Base-by-base conservation (phyloP, 2,113 vertebrate genomes). In the Ceratotherium simum region DNA sequence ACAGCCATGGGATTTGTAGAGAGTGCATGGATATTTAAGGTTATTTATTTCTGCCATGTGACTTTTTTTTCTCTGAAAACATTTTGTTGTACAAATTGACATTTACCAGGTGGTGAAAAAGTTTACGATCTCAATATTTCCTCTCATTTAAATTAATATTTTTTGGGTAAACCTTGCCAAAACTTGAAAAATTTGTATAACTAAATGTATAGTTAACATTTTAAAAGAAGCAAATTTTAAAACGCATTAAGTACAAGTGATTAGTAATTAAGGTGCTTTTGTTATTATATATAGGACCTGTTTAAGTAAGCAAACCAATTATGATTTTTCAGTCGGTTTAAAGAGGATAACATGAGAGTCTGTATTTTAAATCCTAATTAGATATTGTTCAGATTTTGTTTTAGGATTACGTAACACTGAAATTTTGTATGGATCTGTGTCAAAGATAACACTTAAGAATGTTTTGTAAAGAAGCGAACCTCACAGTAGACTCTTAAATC, bases 61-160 rank as follows among this genome's bases (percentile, higher is more conserved):
- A 87, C 83, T 58, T 96, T 91, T 51, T n/a, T 64, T 46, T 21
- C 81, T 75, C 56, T 23, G 4, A 90, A 86, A 92, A 72, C 11
- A 76, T 86, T 90, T 88, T 93, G 29, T 94, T 97, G 31, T 87
- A 95, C 84, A 95, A 56, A 72, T 96, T 97, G 87, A 69, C 79
- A 93, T 87, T 94, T 97, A 73, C 18, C 42, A 62, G 33, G 9
- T 95, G 65, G 86, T 89, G 58, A 46, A 79, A 95, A 96, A 93
- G 8, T 83, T 46, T 96, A 78, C 13, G 72, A 20, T 96, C 83
- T 92, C 69, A 94, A 56, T 90, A 90, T 95, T 95, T 96, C 9
- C 36, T 95, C 90, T 86, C 39, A 90, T 96, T 95, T 29, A 62
- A 87, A 76, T 96, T 73, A 96, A 95, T 46, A 62, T 95, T 87